Percentiles rank a stretch among this genome's conserved stretches.
These are phyloP conservation scores for Elephas maximus DNA, from an alignment of 2,113 vertebrate species.

Conservation along the genomic window DNA sequence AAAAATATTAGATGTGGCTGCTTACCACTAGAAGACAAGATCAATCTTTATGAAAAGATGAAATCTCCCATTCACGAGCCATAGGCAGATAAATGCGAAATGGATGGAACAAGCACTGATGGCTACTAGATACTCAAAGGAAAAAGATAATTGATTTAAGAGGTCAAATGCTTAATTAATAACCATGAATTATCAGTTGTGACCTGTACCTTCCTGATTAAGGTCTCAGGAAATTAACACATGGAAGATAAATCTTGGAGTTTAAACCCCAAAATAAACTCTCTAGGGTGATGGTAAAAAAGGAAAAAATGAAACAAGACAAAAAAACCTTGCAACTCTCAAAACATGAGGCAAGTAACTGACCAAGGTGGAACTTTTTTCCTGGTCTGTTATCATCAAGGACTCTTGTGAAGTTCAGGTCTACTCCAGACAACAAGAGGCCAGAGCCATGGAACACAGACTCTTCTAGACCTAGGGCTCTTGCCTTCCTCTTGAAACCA, in stretches of 20 bases:
- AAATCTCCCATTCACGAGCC: background rate
- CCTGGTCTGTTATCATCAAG: background rate
- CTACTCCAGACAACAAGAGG: background rate
- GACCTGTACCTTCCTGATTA: background rate
- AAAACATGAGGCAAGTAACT: background rate
- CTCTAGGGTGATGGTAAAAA: background rate
- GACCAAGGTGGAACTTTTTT: background rate
- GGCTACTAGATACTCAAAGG: background rate
- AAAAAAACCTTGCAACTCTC: background rate
- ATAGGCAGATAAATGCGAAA: background rate
- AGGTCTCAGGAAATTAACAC: background rate
- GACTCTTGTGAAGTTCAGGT: background rate
- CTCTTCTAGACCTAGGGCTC: no score
- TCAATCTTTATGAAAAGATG: background rate
- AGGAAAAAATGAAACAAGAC: background rate
- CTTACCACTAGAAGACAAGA: background rate
- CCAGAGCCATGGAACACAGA: no score
- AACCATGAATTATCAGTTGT: conserved; percentile 9
- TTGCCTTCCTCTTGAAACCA: background rate
- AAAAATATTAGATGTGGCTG: background rate
- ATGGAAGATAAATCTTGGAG: background rate
- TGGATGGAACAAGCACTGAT: background rate
- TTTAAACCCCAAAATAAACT: background rate
- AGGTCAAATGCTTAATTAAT: conserved; percentile 39
- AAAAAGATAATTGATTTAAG: conserved; percentile 4